phyloP scores from a whole-genome alignment of 2,888 invertebrate species.

The Cheilosia soror region DNA sequence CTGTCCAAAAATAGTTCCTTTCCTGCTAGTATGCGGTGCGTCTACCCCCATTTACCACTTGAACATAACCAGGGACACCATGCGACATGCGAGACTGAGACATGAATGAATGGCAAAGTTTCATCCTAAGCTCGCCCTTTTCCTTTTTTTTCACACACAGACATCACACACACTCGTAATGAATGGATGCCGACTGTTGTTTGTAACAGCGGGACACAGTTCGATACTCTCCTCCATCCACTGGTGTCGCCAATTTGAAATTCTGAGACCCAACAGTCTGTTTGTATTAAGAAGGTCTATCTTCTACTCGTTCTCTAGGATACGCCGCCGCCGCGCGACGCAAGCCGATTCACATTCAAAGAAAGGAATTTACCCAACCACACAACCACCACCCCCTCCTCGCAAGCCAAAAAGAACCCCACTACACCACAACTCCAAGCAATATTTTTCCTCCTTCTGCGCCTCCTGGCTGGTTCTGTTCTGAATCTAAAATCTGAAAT shows the following conservation, averaged over 20 bases:
- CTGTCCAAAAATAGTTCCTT: background rate
- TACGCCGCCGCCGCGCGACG: background rate
- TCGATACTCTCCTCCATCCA: background rate
- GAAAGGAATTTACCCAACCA: constrained; percentile 7
- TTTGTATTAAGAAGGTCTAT: background rate
- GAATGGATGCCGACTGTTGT: background rate
- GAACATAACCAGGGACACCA: background rate
- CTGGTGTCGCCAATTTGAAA: background rate
- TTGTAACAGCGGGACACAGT: background rate
- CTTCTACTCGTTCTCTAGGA: background rate
- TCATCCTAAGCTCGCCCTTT: background rate
- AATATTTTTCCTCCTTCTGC: background rate
- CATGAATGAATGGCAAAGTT: constrained; percentile 7
- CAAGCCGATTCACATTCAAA: background rate
- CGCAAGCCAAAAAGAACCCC: too few species aligned
- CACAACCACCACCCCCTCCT: background rate
- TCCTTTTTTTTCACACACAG: background rate
- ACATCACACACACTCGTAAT: background rate
- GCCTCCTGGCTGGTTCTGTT: background rate
- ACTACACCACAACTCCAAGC: background rate
- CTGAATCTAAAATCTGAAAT: background rate
- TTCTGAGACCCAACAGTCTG: background rate
- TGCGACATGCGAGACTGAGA: background rate
- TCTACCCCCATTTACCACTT: background rate
- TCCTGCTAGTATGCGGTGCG: background rate